Evolutionary conservation across 2,888 invertebrate species (phyloP).

Genomic region (Hydroisotoma schaefferi): DNA sequence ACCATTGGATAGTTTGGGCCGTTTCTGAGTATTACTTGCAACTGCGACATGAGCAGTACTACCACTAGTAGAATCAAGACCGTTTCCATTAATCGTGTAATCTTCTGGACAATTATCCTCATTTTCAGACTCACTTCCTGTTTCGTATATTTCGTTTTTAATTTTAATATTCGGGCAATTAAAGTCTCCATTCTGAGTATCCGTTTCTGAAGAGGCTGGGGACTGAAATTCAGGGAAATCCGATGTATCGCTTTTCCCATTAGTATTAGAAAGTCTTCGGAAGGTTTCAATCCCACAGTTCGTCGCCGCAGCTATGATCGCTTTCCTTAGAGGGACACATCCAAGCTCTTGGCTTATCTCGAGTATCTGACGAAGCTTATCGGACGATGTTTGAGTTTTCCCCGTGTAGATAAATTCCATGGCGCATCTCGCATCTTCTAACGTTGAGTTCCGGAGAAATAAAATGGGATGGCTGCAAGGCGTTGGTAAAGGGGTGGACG

Average conservation of each 20-base stretch:
- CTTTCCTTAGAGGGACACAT: conserved; percentile 21
- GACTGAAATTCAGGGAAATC: too few species aligned
- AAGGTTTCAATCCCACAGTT: conserved; percentile 32
- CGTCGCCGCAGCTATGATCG: conserved; percentile 24
- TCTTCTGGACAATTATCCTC: not conserved
- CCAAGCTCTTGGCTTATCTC: conserved; percentile 31
- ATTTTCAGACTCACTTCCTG: conserved; percentile 7
- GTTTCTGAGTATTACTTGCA: too few species aligned
- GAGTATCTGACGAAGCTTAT: conserved; percentile 24
- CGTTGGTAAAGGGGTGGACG: conserved; percentile 26
- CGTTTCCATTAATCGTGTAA: not conserved
- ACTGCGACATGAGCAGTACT: not conserved
- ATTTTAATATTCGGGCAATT: not conserved
- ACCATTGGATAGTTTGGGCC: not conserved
- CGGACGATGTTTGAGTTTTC: conserved; percentile 16
- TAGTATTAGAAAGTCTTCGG: conserved; percentile 15
- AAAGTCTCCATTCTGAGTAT: not conserved
- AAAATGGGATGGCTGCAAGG: conserved; percentile 41
- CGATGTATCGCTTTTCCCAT: too few species aligned
- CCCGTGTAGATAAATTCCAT: conserved; percentile 40
- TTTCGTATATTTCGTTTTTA: not conserved
- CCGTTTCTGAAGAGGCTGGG: not conserved
- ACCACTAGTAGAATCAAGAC: not conserved
- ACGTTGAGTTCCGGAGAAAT: conserved; percentile 20
- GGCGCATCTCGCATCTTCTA: conserved; percentile 24